Base-by-base conservation (phyloP, 1,140 invertebrate species). In the Bombus affinis region DNA sequence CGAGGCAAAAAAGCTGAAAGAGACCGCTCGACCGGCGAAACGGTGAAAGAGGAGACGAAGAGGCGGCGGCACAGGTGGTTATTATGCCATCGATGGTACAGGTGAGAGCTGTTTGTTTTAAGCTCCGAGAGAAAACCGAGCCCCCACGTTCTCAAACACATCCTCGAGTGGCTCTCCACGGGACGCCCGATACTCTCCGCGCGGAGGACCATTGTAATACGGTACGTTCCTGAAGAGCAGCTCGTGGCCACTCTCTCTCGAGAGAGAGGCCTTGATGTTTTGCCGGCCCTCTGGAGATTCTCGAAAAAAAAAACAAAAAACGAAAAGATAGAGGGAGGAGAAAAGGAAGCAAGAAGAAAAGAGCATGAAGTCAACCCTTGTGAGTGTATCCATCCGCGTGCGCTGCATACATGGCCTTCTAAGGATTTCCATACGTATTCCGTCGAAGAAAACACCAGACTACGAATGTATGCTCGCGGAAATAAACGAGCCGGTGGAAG, bases 191-290 rank as follows among this genome's bases (percentile, higher is more conserved):
- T 91, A 73, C 89, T 90, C 87, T 86, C 89, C 85, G 70, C 83
- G 86, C 91, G 92, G 87, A 93, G 92, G 90, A 87, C 91, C 91
- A 93, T 92, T 91, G 92, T 92, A 92, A 92, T 93, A 93, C 91
- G 89, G 88, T 92, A 92, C 92, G 88, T 85, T 81, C 87, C 72
- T 88, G 85, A 85, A 92, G 91, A 88, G 85, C 85, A 89, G 83
- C 83, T 90, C 84, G 86, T 88, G 83, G 81, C 79, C 79, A 81
- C 89, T 89, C 88, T 77, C 3, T 59, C 25, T 12, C 3, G 0
- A 2, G 28, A 62, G 42, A 91, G 85, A 85, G 84, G 85, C 89
- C 91, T 92, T 93, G 90, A 90, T 93, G 93, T 93, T 94, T 92
- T 92, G 92, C 90, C 92, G 92, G 88, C 71, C 88, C 88, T 81